Percentiles rank a stretch among this genome's conserved stretches.
Evolutionary conservation across 2,113 vertebrate species (phyloP).

Genomic region (Callaeas wilsoni): DNA sequence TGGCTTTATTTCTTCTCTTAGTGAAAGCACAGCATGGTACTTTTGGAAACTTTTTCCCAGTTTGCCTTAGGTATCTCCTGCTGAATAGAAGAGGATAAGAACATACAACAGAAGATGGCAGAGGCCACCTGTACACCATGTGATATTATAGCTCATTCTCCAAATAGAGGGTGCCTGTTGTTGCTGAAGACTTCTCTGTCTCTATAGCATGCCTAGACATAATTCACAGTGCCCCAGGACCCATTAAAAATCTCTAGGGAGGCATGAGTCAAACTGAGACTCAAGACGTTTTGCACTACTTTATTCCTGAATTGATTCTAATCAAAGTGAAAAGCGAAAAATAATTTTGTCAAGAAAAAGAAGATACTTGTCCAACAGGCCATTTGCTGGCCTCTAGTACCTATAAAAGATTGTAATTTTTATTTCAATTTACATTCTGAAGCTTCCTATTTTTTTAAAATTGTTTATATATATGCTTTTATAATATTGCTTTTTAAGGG

Average conservation of each 20-base stretch:
- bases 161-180: background rate
- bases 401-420: background rate
- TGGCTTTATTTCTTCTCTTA: background rate
- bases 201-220: background rate
- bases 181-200: background rate
- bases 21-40: background rate
- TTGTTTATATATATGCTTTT: background rate
- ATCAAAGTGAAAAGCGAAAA: background rate
- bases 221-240: background rate
- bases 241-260: background rate
- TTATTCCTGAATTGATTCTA: background rate
- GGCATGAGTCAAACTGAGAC: background rate
- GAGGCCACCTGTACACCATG: background rate
- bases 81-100: background rate
- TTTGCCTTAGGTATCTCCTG: background rate
- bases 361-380: background rate
- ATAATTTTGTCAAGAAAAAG: background rate
- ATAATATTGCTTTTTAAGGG: background rate
- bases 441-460: background rate
- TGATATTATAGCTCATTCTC: background rate
- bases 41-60: background rate
- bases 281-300: background rate
- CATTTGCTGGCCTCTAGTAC: background rate
- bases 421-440: background rate
- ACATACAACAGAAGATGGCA: background rate